Evolutionary conservation across 2,797 vertebrate genomes (phyloP), one percentile per base, ranked within the genome.

Genomic region (Glossophaga mutica): DNA sequence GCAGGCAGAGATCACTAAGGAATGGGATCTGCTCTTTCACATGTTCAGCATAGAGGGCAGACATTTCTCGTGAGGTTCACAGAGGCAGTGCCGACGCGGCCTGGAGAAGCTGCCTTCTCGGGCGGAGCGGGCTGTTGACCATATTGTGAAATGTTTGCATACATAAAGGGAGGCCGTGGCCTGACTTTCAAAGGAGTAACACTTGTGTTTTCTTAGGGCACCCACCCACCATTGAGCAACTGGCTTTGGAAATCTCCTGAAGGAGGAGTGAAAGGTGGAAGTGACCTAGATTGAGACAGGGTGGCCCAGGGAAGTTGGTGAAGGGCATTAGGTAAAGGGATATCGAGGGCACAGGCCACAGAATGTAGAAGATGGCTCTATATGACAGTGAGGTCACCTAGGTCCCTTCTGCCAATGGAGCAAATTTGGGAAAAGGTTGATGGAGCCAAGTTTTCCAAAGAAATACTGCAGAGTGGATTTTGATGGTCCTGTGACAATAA

Each of bases 231-330:
- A 29, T 15, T 62, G n/a, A 57, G 34, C 18, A 87, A 44, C 9
- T n/a, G 32, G 42, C 55, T 91, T 70, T 26, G 32, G 89, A 97
- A 94, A 42, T 59, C 67, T 59, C 52, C 29, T 42, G 77, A 59
- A 90, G 37, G 32, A 82, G 4, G 32, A 82, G 5, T 67, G 39
- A 74, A 70, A 88, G 59, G 37, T 2, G 2, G 22, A 86, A 44
- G 50, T 37, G n/a, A 44, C 34, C 90, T 62, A 14, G 48, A 84
- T 12, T 70, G 77, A 62, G 65, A 50, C 2, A 48, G 42, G 6
- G 22, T 11, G 18, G 48, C 46, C 55, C 8, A 1, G 77, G 42
- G 29, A 76, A 46, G 48, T n/a, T 9, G 34, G 18, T 22, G 11
- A 86, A 90, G 46, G 46, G 55, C 73, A 22, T 8, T 67, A 42